Base-by-base conservation (phyloP, 2,888 invertebrate genomes). In the Amblyteles armatorius region DNA sequence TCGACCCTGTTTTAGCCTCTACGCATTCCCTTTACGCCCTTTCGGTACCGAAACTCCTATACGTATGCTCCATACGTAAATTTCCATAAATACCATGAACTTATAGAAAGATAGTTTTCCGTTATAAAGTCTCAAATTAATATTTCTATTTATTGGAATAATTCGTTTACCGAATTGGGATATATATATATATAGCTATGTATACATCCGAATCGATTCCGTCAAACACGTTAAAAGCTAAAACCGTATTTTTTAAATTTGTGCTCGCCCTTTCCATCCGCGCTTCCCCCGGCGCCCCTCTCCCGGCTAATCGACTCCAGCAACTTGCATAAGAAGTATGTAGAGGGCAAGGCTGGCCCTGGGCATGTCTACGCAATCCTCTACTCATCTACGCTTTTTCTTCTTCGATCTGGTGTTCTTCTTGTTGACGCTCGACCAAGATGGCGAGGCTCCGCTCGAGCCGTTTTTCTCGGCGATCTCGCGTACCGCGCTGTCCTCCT, bases 331-430 rank as follows among this genome's bases (percentile, higher is more conserved):
- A 57, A 94, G 88, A 57, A 94, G 90, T 89, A 94, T 92, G 82
- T 93, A 94, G 81, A 94, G 93, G 88, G 92, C 93, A 89, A 94
- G 93, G 89, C 94, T 92, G 86, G 93, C 94, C 89, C 92, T 91
- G 87, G 92, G 94, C 90, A 94, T 93, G 90, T 94, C 93, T 91
- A 94, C 92, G 90, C 94, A 93, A 88, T 93, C 93, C 93, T 94
- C 92, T 90, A 94, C 94, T 94, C 94, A 94, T 94, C 94, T 94
- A 83, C 92, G 93, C 88, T 92, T 93, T 91, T 94, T 94, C 86
- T 93, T 94, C 86, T 92, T 93, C 65, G 91, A 92, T 80, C 92
- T 90, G 84, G 87, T 90, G 88, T 88, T 88, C 88, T 93, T 94
- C 87, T 92, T 93, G 57, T 87, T 65, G 79, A 88, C 82, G 85